phyloP scores from a whole-genome alignment of 2,888 invertebrate species.

The Eilema caniola region DNA sequence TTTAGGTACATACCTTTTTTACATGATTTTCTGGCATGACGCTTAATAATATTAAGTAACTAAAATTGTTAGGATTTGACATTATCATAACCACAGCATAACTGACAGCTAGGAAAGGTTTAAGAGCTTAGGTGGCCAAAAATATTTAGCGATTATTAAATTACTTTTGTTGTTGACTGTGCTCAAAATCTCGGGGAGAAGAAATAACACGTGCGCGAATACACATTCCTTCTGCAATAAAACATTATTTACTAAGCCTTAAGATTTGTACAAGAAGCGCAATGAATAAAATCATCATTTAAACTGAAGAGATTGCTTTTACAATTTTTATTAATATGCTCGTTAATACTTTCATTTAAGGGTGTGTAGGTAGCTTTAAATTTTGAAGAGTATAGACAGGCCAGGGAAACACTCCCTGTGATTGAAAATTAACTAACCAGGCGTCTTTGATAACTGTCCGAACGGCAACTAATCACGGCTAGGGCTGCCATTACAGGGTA shows the following conservation, averaged over 20 bases:
- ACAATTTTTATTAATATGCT: background rate
- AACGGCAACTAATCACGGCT: no score
- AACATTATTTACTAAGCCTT: background rate
- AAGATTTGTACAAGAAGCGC: background rate
- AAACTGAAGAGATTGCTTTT: background rate
- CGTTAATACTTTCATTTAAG: no score
- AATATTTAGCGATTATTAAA: background rate
- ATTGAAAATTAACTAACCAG: no score
- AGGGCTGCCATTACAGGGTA: no score
- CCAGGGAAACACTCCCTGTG: no score
- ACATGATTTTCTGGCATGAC: no score
- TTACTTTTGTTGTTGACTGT: background rate
- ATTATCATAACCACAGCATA: no score
- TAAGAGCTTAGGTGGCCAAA: background rate
- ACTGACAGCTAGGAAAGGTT: background rate
- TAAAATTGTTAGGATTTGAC: no score
- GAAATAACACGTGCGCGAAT: background rate
- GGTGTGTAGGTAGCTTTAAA: no score
- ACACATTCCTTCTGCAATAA: background rate
- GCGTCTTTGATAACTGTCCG: no score
- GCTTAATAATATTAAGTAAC: no score
- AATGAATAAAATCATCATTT: constrained; percentile 6
- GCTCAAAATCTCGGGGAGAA: background rate
- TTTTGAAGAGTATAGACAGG: no score
- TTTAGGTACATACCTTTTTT: background rate